These are phyloP conservation scores for Chiroxiphia lanceolata DNA, from an alignment of 2,797 vertebrate genomes.

Conservation along the genomic window DNA sequence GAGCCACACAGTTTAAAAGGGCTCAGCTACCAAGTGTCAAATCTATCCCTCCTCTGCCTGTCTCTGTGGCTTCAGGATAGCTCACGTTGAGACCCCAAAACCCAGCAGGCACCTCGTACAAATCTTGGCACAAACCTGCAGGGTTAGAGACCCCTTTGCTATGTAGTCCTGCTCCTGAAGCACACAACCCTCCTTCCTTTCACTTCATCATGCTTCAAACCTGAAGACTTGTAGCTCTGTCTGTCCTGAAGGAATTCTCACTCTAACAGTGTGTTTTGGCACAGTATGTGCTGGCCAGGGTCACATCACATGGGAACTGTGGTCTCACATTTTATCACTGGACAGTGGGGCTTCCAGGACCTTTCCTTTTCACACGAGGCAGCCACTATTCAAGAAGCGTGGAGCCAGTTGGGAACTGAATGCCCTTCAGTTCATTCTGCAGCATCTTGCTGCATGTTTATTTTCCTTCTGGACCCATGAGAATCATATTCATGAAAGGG, in stretches of 20 bases:
- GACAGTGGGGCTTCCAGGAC: neutral
- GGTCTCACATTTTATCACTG: neutral
- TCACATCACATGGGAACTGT: neutral
- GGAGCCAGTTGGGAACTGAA: slow-evolving; percentile 4
- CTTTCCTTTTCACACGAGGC: neutral
- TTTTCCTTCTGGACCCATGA: neutral
- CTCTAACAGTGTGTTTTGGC: slow-evolving; percentile 33
- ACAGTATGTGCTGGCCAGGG: neutral
- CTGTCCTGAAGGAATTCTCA: slow-evolving; percentile 1
- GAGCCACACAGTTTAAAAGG: neutral
- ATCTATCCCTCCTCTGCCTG: neutral
- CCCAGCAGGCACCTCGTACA: neutral
- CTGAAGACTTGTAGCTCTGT: neutral
- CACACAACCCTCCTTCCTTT: neutral
- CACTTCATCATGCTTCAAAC: neutral
- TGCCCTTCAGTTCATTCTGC: neutral
- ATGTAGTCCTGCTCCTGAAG: neutral
- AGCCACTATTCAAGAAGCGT: neutral
- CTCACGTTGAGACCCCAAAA: rapidly evolving
- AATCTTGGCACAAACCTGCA: neutral
- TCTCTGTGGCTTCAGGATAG: neutral
- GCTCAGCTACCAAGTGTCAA: neutral
- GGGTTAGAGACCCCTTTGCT: neutral
- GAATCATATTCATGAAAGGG: neutral
- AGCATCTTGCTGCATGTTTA: neutral